A percentile compares a stretch with the other conserved stretches of the same genome.
These are phyloP conservation scores for Melipona quadrifasciata DNA, from an alignment of 1,140 invertebrate genomes.

Conservation along the genomic window DNA sequence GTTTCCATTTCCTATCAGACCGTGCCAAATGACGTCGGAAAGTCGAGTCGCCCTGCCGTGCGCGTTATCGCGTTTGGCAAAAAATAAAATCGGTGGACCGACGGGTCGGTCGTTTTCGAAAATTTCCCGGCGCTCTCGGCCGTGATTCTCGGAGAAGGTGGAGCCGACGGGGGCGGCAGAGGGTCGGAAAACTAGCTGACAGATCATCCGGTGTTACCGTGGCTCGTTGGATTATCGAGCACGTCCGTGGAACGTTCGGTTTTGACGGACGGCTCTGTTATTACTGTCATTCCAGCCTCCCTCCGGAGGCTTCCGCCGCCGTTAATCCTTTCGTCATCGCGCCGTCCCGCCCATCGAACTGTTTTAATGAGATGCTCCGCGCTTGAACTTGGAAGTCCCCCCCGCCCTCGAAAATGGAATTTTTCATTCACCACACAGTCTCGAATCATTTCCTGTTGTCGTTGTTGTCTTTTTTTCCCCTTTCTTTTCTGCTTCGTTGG, in stretches of 20 bases:
- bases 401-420: slow-evolving; percentile 34
- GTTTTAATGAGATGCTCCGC: slow-evolving; percentile 62
- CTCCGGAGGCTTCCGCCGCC: slow-evolving; percentile 44
- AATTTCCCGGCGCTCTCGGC: slow-evolving; percentile 32
- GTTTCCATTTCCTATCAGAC: slow-evolving; percentile 21
- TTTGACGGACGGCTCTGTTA: slow-evolving; percentile 74
- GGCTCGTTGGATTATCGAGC: slow-evolving; percentile 56
- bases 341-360: slow-evolving; percentile 61
- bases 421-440: slow-evolving; percentile 21
- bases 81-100: slow-evolving; percentile 4
- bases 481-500: neutral
- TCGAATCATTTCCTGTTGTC: neutral
- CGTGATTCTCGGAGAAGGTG: slow-evolving; percentile 48
- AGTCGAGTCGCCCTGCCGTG: neutral
- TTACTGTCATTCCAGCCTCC: slow-evolving; percentile 69
- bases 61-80: slow-evolving; percentile 7
- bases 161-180: slow-evolving; percentile 47
- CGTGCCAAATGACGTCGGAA: slow-evolving; percentile 14
- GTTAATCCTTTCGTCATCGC: slow-evolving; percentile 66
- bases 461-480: neutral
- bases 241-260: slow-evolving; percentile 63
- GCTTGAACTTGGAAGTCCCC: slow-evolving; percentile 42
- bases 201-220: slow-evolving; percentile 65
- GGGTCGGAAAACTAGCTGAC: slow-evolving; percentile 70
- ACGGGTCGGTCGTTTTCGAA: slow-evolving; percentile 38